Base-by-base conservation (phyloP, 1,140 invertebrate genomes). In the Eumaeus atala region DNA sequence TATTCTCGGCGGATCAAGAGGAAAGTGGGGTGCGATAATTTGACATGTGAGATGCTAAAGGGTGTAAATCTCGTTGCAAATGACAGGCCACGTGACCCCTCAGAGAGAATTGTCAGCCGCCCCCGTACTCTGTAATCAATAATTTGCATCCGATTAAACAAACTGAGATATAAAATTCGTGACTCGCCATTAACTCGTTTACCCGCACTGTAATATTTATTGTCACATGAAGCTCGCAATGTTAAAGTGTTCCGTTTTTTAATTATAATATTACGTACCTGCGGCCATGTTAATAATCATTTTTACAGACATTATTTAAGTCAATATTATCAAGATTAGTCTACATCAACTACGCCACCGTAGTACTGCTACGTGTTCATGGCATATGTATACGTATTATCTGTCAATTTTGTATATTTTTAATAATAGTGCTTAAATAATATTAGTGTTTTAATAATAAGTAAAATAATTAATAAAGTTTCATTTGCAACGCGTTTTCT, bases 41-140 rank as follows among this genome's bases (percentile, higher is more conserved):
- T 74, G 74, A 79, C 66, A 67, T 62, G 64, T 66, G 64, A 72
- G 64, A 69, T 61, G 70, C 53, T 67, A 68, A 70, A 70, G 72
- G 77, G 73, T 67, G 71, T 56, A 80, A 80, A 76, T 76, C 77
- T 68, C 61, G 61, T 67, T 77, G 71, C 70, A 77, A 80, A 77
- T 77, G 72, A 80, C 74, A 73, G 68, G 67, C 66, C 66, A 54
- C 70, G 64, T 73, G 70, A 76, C 66, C 69, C 51, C 17, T 38
- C 36, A 35, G 11, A 10, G n/a, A 21, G 48, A 49, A 49, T 49
- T 49, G 48, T 21, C 48, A 34, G 48, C 34, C 9, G 34, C 48
- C 51, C 37, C 18, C 51, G 11, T 17, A 9, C 17, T 18, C 51
- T 21, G 51, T 40, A 57, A 70, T 73, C 66, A 66, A 74, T 72